Conservation (phyloP, 2,797 vertebrate genomes). For the Chloroceryle inda region DNA sequence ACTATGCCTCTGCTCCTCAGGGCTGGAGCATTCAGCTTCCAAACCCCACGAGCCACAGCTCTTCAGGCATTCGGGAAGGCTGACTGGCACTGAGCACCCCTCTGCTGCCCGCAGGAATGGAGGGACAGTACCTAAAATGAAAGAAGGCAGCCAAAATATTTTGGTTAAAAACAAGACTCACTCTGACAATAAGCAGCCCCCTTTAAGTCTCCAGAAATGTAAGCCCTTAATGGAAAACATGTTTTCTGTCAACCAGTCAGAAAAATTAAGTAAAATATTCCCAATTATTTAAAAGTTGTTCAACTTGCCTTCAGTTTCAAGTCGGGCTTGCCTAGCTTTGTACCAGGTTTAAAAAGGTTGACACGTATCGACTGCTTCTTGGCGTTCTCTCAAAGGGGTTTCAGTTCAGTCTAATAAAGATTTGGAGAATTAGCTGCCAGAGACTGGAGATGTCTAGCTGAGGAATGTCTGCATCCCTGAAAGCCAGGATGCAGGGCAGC, state of each 20-base stretch:
- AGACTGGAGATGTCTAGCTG: conserved; percentile 30
- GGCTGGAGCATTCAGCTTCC: neutral
- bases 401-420: neutral
- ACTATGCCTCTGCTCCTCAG: neutral
- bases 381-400: neutral
- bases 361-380: neutral
- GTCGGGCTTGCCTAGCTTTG: neutral
- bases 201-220: neutral
- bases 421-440: conserved; percentile 24
- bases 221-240: neutral
- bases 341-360: neutral
- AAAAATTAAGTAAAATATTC: neutral
- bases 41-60: neutral
- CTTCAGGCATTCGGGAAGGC: neutral
- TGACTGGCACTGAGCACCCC: neutral
- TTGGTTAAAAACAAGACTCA: neutral
- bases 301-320: neutral
- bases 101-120: fast-evolving
- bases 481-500: neutral
- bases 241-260: neutral
- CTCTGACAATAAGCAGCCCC: neutral
- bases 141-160: neutral
- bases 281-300: neutral
- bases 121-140: neutral
- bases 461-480: conserved; percentile 60